Evolutionary conservation across 2,797 vertebrate genomes (phyloP), one percentile per base, ranked within the genome.

Genomic region (Melopsittacus undulatus): DNA sequence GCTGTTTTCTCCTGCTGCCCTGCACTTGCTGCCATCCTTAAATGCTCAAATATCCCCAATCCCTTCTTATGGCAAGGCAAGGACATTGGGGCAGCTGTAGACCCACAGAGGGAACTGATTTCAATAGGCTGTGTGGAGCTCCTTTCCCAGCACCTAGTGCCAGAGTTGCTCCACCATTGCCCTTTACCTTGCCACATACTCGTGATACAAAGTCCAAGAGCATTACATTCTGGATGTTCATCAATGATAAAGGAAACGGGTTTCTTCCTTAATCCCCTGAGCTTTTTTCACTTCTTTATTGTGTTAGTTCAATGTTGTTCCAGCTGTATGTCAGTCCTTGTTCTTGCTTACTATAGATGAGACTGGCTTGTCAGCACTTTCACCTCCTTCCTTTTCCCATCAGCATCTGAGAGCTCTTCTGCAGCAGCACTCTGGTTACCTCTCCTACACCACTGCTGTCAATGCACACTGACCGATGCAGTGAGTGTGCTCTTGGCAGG

Each of bases 1-100:
- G 4, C n/a, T 0, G 0, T 10, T 27, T n/a, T 59, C 59, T 82
- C 43, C 61, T 78, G 48, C 36, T 21, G 16, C 32, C 26, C 36
- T 32, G 82, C 4, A 34, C 49, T 63, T 29, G 43, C 57, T 22
- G 30, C 59, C 26, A 3, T 7, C 34, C 36, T 43, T 12, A 2
- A 10, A 2, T 43, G 68, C 68, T 68, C 34, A 17, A 30, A 5
- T 2, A 12, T 48, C 70, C 45, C 70, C 4, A 5, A 29, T 42
- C 27, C 62, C 29, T 73, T 88, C 43, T 17, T 5, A 3, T 0
- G 3, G 24, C 48, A 10, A 0, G 43, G 24, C 67, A 51, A 85
- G 48, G 69, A 2, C 20, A 2, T 4, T 3, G 5, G 57, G 59
- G 18, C 61, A 36, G 54, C 64, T n/a, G 30, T 6, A 48, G 48